Evolutionary conservation across 2,888 invertebrate species (phyloP).

Genomic region (Agrotis ipsilon): DNA sequence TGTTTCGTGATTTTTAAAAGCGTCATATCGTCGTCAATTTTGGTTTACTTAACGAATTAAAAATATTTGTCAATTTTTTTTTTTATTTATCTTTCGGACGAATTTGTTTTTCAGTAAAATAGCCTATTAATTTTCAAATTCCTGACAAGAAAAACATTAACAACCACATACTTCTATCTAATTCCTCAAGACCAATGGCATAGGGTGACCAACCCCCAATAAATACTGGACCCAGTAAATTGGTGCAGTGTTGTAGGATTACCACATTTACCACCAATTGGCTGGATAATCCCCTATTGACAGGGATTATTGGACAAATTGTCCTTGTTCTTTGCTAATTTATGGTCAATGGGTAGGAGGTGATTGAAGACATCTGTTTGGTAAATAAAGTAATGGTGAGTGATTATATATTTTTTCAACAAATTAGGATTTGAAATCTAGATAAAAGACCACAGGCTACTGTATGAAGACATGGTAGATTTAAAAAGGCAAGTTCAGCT

Average conservation of each 20-base stretch:
- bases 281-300: constrained; percentile 80
- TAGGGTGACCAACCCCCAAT: constrained; percentile 73
- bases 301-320: constrained; percentile 78
- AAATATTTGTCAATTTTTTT: too few species aligned
- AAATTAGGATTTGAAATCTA: neutral
- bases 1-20: too few species aligned
- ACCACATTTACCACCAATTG: constrained; percentile 77
- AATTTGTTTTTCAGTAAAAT: too few species aligned
- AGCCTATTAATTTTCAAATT: too few species aligned
- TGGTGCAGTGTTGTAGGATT: constrained; percentile 76
- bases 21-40: too few species aligned
- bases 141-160: too few species aligned
- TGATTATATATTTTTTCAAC: neutral
- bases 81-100: too few species aligned
- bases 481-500: too few species aligned
- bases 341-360: constrained; percentile 64
- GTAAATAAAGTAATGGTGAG: constrained; percentile 28
- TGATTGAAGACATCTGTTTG: constrained; percentile 52
- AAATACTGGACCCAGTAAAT: constrained; percentile 72
- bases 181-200: constrained; percentile 64
- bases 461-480: too few species aligned
- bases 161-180: constrained; percentile 35
- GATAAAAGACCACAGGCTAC: too few species aligned
- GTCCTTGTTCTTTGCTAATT: constrained; percentile 71
- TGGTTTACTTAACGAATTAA: too few species aligned